Evolutionary conservation across 1,140 invertebrate species (phyloP).

Genomic region (Thaumatotibia leucotreta): DNA sequence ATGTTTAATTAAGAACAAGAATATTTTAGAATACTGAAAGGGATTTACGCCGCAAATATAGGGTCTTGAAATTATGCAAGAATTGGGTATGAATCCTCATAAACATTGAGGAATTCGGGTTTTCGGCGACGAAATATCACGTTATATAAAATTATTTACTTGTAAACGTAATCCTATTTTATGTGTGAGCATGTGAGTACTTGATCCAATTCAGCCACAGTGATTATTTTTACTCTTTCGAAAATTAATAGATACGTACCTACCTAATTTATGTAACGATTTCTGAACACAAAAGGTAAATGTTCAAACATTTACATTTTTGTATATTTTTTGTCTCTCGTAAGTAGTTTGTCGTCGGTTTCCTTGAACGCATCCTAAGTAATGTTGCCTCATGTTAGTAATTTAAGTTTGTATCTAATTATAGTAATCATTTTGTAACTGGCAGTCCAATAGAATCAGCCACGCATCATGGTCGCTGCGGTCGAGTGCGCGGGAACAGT

Average conservation of each 20-base stretch:
- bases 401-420: background rate
- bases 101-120: background rate
- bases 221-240: too few species aligned
- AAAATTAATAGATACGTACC: too few species aligned
- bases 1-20: slow-evolving; percentile 8
- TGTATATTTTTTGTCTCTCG: too few species aligned
- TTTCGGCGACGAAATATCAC: background rate
- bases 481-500: background rate
- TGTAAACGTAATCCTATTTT: too few species aligned
- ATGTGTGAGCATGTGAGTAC: too few species aligned
- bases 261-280: too few species aligned
- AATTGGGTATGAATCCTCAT: background rate
- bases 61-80: background rate
- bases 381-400: background rate
- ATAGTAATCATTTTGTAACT: background rate
- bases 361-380: too few species aligned
- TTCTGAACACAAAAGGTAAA: too few species aligned
- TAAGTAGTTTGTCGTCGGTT: too few species aligned
- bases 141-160: too few species aligned
- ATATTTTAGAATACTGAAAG: slow-evolving; percentile 8
- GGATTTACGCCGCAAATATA: background rate
- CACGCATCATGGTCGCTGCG: background rate
- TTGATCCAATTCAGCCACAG: too few species aligned
- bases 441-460: background rate
- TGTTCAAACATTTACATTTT: too few species aligned